Percentiles rank a stretch among this genome's conserved stretches.
These are phyloP conservation scores for Phainopepla nitens DNA, from an alignment of 2,113 vertebrate genomes.

Conservation along the genomic window DNA sequence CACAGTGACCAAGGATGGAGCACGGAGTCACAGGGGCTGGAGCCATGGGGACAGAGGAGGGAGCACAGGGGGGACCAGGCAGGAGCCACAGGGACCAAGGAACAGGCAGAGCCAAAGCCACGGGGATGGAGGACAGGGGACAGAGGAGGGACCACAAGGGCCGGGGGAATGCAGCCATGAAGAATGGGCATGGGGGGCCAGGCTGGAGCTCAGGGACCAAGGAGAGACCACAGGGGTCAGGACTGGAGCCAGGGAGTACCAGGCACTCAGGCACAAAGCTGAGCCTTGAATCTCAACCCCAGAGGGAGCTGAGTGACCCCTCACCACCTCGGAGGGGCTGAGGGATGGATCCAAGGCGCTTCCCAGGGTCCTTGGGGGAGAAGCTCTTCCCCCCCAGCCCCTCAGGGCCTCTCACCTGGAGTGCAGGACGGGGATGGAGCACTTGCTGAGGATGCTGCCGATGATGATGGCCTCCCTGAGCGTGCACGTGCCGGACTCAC, in stretches of 20 bases:
- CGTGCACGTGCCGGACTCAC: conserved; percentile 93
- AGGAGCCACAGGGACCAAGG: neutral
- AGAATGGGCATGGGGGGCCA: neutral
- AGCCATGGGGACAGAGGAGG: neutral
- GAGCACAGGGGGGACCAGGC: too few relatives aligned
- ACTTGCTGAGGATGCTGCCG: conserved; percentile 93
- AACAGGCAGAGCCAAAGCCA: neutral
- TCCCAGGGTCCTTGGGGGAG: too few relatives aligned
- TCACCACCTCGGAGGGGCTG: rapidly evolving
- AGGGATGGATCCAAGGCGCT: rapidly evolving
- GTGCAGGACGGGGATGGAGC: conserved; percentile 94
- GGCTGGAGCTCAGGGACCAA: neutral
- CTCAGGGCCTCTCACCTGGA: conserved; percentile 78
- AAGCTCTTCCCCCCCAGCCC: neutral
- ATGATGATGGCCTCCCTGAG: conserved; percentile 94
- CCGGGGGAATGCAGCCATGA: too few relatives aligned
- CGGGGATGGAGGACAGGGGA: neutral
- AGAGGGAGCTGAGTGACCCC: neutral
- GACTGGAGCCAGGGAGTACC: neutral
- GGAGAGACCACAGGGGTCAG: neutral
- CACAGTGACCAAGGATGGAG: neutral
- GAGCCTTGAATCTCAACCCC: neutral
- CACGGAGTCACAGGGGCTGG: neutral
- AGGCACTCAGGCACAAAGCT: neutral
- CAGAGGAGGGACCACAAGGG: neutral